Base-by-base conservation (phyloP, 2,888 invertebrate species). In the Entomobrya multifasciata region DNA sequence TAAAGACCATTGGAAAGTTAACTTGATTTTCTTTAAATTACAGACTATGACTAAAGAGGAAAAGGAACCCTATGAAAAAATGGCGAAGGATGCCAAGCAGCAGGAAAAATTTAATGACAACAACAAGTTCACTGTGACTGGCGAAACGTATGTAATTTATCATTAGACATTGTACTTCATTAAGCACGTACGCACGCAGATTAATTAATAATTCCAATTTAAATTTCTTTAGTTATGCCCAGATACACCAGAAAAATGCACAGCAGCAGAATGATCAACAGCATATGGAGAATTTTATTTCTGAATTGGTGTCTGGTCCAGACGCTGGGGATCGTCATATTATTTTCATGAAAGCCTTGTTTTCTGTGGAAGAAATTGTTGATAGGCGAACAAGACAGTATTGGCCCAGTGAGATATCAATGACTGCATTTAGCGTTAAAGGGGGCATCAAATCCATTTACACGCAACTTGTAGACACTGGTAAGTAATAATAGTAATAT, bases 131-230 rank as follows among this genome's bases (percentile, higher is more conserved):
- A 90, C 90, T 0, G 55, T 57, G 0, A 87, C 88, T 8, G 91
- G 91, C 36, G 91, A 91, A 87, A 90, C 88, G 89, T 90, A 74
- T 22, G n/a, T n/a, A n/a, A n/a, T n/a, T n/a, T n/a, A n/a, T n/a
- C n/a, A n/a, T n/a, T n/a, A n/a, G n/a, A n/a, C n/a, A n/a, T n/a
- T n/a, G n/a, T n/a, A n/a, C n/a, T n/a, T n/a, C n/a, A n/a, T n/a
- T n/a, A n/a, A n/a, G n/a, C n/a, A n/a, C n/a, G n/a, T n/a, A n/a
- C n/a, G n/a, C n/a, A n/a, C n/a, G n/a, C n/a, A n/a, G n/a, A n/a
- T n/a, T n/a, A n/a, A n/a, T n/a, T n/a, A 36, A 4, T 36, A 36
- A 36, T 36, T 36, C 5, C 36, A 36, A 36, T 6, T 4, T n/a
- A 8, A 10, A 8, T 62, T n/a, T 81, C 47, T 62, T 62, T 47